Base-by-base conservation (phyloP, 2,888 invertebrate species). In the Diplazon laetatorius region DNA sequence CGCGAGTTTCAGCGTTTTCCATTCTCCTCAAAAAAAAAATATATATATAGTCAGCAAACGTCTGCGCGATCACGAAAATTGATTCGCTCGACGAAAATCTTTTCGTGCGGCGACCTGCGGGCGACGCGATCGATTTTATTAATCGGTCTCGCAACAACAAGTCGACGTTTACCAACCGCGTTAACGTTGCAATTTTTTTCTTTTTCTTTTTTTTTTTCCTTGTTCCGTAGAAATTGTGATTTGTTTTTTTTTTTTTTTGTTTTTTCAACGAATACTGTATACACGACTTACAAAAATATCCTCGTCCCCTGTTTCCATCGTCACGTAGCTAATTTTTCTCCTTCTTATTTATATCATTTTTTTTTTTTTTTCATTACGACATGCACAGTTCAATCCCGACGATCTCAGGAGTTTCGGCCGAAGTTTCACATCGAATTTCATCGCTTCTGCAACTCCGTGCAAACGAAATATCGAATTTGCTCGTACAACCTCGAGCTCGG, bases 281-380 rank as follows among this genome's bases (percentile, higher is more conserved):
- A 85, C 83, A 84, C 80, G 82, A 77, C 85, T 80, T 86, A 86
- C 82, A 86, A 85, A 86, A 86, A 86, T 86, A 86, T 82, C 82
- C 78, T 76, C 78, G 78, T 77, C 37, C 39, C 60, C 60, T 42
- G 39, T 63, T 59, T 35, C 30, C 73, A 63, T 18, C 70, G 59
- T 63, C 63, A 9, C 30, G 48, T 57, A 57, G 30, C 20, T 55
- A 50, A 59, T 18, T 57, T 57, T 59, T 55, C 14, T 57, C 18
- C 63, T 65, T 55, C 44, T 70, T 42, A 22, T 65, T 62, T 30
- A 37, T n/a, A n/a, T n/a, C n/a, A n/a, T n/a, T n/a, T 44, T 55
- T 57, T 55, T 44, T 39, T 70, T 37, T 48, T 62, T 30, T 62
- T 30, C 25, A 59, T 59, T 39, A 39, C 42, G 48, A 48, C 18